Percentiles rank a stretch among this genome's conserved stretches.
phyloP scores from a whole-genome alignment of 2,797 vertebrate genomes.

The Capromys pilorides region DNA sequence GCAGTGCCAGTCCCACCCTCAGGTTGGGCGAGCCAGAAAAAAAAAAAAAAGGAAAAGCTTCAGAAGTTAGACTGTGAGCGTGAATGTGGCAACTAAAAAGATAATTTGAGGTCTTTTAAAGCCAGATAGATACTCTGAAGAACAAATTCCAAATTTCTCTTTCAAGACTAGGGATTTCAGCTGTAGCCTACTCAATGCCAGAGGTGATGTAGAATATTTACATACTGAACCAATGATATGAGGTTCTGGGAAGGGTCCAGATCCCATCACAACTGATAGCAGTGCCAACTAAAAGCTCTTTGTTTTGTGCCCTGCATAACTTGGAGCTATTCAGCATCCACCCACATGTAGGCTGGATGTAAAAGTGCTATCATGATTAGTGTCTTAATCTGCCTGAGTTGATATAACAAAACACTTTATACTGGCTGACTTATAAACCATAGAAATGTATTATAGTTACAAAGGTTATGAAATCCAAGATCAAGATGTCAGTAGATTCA shows the following conservation, averaged over 20 bases:
- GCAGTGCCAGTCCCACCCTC: too few species aligned
- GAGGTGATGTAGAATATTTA: not conserved
- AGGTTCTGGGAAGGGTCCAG: not conserved
- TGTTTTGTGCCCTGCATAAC: not conserved
- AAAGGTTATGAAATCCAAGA: not conserved
- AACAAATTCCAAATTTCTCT: not conserved
- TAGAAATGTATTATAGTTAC: not conserved
- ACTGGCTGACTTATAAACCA: not conserved
- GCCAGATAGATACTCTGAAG: not conserved
- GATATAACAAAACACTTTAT: not conserved
- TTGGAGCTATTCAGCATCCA: not conserved
- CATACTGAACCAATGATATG: not conserved
- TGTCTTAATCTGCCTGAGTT: not conserved
- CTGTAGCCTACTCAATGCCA: not conserved
- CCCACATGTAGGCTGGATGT: not conserved
- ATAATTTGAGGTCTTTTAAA: constrained; percentile 36
- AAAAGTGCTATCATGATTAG: not conserved
- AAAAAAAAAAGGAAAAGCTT: too few species aligned
- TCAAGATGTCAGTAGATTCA: not conserved
- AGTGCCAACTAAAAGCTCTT: not conserved
- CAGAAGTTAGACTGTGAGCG: not conserved
- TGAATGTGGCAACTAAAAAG: not conserved
- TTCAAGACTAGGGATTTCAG: not conserved
- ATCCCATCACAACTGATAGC: not conserved
- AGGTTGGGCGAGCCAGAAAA: too few species aligned